Conservation (phyloP, 2,888 invertebrate species). For the Aphrophora alni region DNA sequence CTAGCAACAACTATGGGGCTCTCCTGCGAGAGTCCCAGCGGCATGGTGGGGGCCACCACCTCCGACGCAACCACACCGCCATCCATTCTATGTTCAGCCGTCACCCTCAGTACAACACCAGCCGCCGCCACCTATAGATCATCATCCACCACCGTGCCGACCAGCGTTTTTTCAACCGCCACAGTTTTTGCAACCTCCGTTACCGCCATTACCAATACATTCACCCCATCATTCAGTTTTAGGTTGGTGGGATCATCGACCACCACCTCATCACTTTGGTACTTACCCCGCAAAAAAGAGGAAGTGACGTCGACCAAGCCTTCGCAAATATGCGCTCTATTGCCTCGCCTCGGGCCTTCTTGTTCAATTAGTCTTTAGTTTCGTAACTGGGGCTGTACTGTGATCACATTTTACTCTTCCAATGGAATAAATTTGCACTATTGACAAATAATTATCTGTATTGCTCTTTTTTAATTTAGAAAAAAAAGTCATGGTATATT, state of each 20-base stretch:
- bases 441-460: background rate
- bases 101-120: background rate
- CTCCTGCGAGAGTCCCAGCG: constrained; percentile 51
- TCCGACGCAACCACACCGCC: constrained; percentile 52
- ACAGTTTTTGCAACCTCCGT: constrained; percentile 39
- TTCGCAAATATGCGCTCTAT: constrained; percentile 37
- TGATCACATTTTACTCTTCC: constrained; percentile 8
- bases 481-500: no score
- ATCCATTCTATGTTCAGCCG: constrained; percentile 5
- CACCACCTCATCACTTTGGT: constrained; percentile 25
- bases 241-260: constrained; percentile 27
- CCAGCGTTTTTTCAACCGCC: background rate
- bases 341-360: constrained; percentile 38
- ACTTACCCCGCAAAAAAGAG: constrained; percentile 37
- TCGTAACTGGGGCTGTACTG: constrained; percentile 28
- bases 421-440: background rate
- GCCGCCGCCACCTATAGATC: constrained; percentile 6
- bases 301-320: constrained; percentile 38
- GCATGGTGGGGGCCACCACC: constrained; percentile 42
- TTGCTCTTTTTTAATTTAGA: background rate
- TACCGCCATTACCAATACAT: constrained; percentile 14
- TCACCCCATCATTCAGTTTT: constrained; percentile 24
- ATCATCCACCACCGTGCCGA: background rate
- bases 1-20: constrained; percentile 73
- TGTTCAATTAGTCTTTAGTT: constrained; percentile 35